These are phyloP conservation scores for Drosophila limbata DNA, from an alignment of 2,888 invertebrate species.

Conservation along the genomic window DNA sequence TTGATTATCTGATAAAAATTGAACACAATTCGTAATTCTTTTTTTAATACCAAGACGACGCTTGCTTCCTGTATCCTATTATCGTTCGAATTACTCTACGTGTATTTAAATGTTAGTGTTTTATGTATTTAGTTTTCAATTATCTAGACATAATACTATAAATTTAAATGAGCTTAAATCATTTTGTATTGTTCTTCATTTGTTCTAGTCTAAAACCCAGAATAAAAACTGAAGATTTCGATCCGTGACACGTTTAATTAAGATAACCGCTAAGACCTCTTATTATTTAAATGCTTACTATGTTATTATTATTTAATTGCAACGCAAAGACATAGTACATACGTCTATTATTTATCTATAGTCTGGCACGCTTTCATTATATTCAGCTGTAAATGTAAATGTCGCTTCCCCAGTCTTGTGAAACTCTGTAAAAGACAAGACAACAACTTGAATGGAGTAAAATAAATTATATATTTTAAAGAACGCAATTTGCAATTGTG, in stretches of 20 bases:
- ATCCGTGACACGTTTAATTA: conserved; percentile 41
- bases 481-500: conserved; percentile 22
- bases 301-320: conserved; percentile 53
- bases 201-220: conserved; percentile 29
- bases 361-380: conserved; percentile 34
- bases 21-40: conserved; percentile 7
- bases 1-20: conserved; percentile 9
- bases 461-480: conserved; percentile 43
- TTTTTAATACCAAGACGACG: conserved; percentile 30
- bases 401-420: conserved; percentile 42
- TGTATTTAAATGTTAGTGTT: conserved; percentile 47
- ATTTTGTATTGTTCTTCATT: conserved; percentile 44
- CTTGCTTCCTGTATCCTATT: conserved; percentile 57
- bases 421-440: conserved; percentile 34
- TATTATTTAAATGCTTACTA: conserved; percentile 61
- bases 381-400: conserved; percentile 34
- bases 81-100: conserved; percentile 32
- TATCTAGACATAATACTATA: conserved; percentile 36
- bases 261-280: conserved; percentile 73
- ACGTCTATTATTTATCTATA: conserved; percentile 9
- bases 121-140: conserved; percentile 35
- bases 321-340: conserved; percentile 16
- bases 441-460: conserved; percentile 42
- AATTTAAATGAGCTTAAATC: conserved; percentile 57
- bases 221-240: conserved; percentile 8